These are phyloP conservation scores for Apis dorsata DNA, from an alignment of 1,140 invertebrate genomes.

Conservation along the genomic window DNA sequence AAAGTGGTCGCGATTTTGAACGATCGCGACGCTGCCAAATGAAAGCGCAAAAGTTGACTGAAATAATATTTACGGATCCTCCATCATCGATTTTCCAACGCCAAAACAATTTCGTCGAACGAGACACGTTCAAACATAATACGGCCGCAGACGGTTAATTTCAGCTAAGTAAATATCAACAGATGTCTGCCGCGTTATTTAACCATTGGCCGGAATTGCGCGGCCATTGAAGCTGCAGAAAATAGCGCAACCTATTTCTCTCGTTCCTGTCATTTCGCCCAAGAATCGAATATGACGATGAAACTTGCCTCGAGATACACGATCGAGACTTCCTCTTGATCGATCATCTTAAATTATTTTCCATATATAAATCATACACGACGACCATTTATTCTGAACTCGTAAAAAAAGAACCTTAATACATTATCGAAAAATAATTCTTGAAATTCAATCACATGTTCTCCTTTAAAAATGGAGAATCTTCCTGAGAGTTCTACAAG, in stretches of 20 bases:
- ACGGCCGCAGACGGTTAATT: constrained; percentile 35
- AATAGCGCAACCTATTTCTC: background rate
- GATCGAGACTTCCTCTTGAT: too few relatives aligned
- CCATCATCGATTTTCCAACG: constrained; percentile 28
- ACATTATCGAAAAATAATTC: too few relatives aligned
- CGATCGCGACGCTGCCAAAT: background rate
- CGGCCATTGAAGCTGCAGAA: background rate
- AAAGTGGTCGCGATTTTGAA: background rate
- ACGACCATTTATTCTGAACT: too few relatives aligned
- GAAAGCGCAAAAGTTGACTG: constrained; percentile 18
- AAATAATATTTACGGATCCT: constrained; percentile 31
- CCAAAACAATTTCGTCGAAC: constrained; percentile 27
- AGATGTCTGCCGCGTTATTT: constrained; percentile 29
- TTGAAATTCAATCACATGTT: too few relatives aligned
- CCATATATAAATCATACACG: too few relatives aligned
- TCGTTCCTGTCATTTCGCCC: too few relatives aligned
- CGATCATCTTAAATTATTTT: too few relatives aligned
- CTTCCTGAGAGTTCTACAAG: too few relatives aligned
- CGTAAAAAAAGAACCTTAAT: too few relatives aligned
- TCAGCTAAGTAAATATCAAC: constrained; percentile 36
- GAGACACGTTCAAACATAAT: constrained; percentile 39
- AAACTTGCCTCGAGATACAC: too few relatives aligned
- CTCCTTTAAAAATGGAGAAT: too few relatives aligned
- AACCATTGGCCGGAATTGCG: background rate
- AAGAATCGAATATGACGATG: too few relatives aligned